A percentile compares a stretch with the other conserved stretches of the same genome.
phyloP scores from a whole-genome alignment of 2,888 invertebrate genomes.

The Euclidia mi region DNA sequence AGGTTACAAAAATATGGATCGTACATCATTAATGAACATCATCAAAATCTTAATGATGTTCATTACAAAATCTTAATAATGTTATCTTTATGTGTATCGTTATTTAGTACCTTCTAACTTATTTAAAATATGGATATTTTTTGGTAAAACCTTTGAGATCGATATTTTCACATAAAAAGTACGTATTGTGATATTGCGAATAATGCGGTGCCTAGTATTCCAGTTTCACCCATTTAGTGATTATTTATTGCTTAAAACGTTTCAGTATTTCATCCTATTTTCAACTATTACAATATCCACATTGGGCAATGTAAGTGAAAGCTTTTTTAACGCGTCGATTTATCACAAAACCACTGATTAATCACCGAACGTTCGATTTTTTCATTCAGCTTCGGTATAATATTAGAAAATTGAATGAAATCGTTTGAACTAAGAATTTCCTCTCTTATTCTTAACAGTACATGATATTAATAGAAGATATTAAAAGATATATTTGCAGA shows the following conservation, averaged over 20 bases:
- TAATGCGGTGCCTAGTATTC: constrained; percentile 26
- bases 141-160: no score
- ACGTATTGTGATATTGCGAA: not conserved
- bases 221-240: constrained; percentile 36
- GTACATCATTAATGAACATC: no score
- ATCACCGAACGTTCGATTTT: constrained; percentile 63
- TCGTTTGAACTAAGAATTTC: constrained; percentile 44
- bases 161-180: not conserved
- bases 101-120: no score
- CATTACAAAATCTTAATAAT: no score
- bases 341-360: constrained; percentile 68
- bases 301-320: constrained; percentile 59
- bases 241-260: constrained; percentile 48
- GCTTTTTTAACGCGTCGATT: constrained; percentile 66
- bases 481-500: constrained; percentile 54
- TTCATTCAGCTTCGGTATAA: constrained; percentile 54
- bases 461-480: no score
- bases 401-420: constrained; percentile 57
- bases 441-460: constrained; percentile 47
- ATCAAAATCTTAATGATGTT: no score
- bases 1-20: constrained; percentile 2
- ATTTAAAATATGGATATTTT: no score
- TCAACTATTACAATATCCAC: constrained; percentile 51
- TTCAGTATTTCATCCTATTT: constrained; percentile 37
- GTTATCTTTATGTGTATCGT: no score